These are phyloP conservation scores for Bubo bubo DNA, from an alignment of 2,113 vertebrate species.

Conservation along the genomic window DNA sequence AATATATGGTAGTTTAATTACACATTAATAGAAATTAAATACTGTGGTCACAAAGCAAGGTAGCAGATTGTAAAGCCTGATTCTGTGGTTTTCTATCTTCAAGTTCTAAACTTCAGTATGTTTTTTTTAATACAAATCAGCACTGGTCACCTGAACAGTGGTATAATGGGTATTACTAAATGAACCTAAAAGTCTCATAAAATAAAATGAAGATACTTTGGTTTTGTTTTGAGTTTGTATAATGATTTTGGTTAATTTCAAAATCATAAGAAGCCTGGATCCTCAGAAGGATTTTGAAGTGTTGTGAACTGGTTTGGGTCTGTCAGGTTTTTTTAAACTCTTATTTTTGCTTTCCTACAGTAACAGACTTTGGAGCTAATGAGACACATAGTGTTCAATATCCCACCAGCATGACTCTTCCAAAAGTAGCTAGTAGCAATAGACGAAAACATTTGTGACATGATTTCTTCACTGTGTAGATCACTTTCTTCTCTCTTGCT, in stretches of 20 bases:
- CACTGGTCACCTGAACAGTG: not conserved
- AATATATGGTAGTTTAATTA: not conserved
- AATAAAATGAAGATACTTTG: not conserved
- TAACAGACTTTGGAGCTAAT: not conserved
- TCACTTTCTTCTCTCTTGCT: not conserved
- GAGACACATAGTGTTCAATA: not conserved
- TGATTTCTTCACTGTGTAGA: constrained; percentile 28
- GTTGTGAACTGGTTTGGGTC: not conserved
- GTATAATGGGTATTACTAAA: not conserved
- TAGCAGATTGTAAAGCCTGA: not conserved
- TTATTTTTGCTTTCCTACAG: not conserved
- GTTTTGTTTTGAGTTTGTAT: not conserved
- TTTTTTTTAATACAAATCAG: not conserved
- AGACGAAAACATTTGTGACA: not conserved
- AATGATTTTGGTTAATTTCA: not conserved
- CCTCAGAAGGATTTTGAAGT: not conserved
- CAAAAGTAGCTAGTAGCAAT: constrained; percentile 47
- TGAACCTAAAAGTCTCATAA: not conserved
- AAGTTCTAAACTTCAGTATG: not conserved
- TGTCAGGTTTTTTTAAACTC: not conserved
- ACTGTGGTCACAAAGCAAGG: not conserved
- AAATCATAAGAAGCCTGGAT: not conserved
- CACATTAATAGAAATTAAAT: not conserved
- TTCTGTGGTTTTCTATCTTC: not conserved
- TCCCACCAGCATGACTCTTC: not conserved